Conservation (phyloP, 2,797 vertebrate species). For the Anomalospiza imberbis region DNA sequence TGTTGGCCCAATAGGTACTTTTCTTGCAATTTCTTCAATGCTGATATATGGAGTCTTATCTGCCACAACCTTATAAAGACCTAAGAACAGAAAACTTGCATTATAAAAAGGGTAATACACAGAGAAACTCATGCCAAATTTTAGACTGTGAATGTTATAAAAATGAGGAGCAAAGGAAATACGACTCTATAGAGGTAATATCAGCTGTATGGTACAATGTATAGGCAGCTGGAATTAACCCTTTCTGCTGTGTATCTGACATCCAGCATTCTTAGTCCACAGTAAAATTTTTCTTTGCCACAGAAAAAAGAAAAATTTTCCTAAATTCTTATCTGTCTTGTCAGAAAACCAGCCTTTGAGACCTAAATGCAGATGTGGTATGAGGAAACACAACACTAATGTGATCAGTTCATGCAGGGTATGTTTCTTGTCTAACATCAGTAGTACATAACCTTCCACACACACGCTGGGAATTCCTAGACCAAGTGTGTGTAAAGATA, state of each 20-base stretch:
- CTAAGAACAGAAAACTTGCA: constrained; percentile 63
- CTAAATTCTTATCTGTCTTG: neutral
- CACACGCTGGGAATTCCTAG: neutral
- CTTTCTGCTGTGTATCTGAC: neutral
- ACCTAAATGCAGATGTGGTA: neutral
- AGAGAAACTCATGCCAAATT: neutral
- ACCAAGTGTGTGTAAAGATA: neutral
- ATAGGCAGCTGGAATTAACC: neutral
- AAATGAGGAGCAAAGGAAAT: neutral
- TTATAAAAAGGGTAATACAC: neutral
- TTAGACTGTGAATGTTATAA: neutral
- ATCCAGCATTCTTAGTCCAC: neutral
- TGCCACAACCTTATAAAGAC: constrained; percentile 79
- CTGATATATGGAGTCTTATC: constrained; percentile 78
- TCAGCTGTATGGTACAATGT: neutral
- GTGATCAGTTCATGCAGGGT: neutral
- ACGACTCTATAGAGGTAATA: neutral
- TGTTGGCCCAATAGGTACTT: constrained; percentile 72
- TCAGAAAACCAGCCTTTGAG: neutral
- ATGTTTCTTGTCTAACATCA: neutral
- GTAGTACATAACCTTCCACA: neutral
- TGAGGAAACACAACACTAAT: neutral
- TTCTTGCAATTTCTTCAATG: constrained; percentile 76
- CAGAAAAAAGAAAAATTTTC: neutral
- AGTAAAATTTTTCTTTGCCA: neutral